A percentile compares a stretch with the other conserved stretches of the same genome.
phyloP scores from a whole-genome alignment of 1,140 invertebrate genomes.

The Dendrolimus kikuchii region DNA sequence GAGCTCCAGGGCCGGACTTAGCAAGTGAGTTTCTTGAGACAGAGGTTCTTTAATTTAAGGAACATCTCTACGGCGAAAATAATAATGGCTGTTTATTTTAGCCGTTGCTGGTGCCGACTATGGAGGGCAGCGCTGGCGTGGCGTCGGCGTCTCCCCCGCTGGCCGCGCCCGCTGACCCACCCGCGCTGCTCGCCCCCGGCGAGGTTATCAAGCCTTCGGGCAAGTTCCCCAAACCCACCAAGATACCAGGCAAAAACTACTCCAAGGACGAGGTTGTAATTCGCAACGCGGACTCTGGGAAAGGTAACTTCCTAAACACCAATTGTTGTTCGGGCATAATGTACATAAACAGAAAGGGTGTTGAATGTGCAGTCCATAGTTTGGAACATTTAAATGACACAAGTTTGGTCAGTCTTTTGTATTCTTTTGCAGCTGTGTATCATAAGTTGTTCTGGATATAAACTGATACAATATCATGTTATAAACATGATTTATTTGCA shows the following conservation, averaged over 20 bases:
- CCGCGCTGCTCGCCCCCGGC: constrained; percentile 79
- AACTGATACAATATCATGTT: too few relatives aligned
- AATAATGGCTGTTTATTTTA: constrained; percentile 15
- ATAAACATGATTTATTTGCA: too few relatives aligned
- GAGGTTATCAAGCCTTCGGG: constrained; percentile 91
- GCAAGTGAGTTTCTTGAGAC: too few relatives aligned
- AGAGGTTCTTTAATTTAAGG: too few relatives aligned
- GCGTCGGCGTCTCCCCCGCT: constrained; percentile 60
- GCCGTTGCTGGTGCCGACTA: constrained; percentile 61
- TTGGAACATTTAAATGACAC: not conserved
- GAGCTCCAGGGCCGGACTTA: too few relatives aligned
- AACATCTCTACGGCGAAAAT: not conserved
- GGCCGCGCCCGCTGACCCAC: constrained; percentile 66
- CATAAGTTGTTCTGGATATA: too few relatives aligned
- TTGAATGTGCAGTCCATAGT: not conserved
- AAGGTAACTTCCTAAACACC: constrained; percentile 80
- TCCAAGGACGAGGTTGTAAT: constrained; percentile 96
- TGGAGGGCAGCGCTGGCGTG: constrained; percentile 56
- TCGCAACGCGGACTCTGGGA: constrained; percentile 93
- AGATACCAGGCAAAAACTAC: constrained; percentile 92
- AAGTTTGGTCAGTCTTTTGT: not conserved
- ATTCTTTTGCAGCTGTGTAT: too few relatives aligned
- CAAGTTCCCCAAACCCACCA: constrained; percentile 90
- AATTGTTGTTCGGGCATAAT: not conserved
- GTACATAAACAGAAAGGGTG: not conserved